Conservation (phyloP, 2,888 invertebrate species). For the Caenorhabditis wallacei region DNA sequence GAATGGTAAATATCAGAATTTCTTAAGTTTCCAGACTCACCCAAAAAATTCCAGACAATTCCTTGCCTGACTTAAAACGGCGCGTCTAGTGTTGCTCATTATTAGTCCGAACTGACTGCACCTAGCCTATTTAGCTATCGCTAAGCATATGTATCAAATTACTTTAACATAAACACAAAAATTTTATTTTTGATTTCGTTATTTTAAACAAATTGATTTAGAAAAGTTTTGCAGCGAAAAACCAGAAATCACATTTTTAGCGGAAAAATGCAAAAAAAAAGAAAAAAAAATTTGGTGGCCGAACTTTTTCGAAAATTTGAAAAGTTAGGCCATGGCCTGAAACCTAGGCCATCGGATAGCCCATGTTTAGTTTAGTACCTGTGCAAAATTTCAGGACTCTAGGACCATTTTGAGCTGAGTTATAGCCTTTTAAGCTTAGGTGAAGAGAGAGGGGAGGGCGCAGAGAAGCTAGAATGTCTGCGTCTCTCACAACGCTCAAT, state of each 20-base stretch:
- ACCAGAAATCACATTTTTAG: too few species aligned
- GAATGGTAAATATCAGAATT: not conserved
- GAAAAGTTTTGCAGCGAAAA: too few species aligned
- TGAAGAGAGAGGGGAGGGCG: too few species aligned
- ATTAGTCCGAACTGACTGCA: not conserved
- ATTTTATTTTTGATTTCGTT: too few species aligned
- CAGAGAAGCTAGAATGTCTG: too few species aligned
- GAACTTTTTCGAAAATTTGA: not conserved
- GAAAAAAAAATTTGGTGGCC: too few species aligned
- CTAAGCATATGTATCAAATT: not conserved
- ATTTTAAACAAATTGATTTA: too few species aligned
- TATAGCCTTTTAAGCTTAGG: too few species aligned
- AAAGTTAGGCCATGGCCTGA: not conserved
- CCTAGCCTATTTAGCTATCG: not conserved
- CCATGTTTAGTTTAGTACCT: not conserved
- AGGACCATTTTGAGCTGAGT: too few species aligned
- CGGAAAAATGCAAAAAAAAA: too few species aligned
- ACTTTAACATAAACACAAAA: not conserved
- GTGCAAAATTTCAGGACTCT: not conserved
- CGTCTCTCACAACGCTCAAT: not conserved
- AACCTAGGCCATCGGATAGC: not conserved
- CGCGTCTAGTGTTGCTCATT: not conserved
- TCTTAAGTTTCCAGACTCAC: not conserved
- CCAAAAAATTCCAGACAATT: slow-evolving; percentile 41
- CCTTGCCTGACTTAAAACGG: slow-evolving; percentile 18